Base-by-base conservation (phyloP, 2,888 invertebrate species). In the Drosophila imparisetae region DNA sequence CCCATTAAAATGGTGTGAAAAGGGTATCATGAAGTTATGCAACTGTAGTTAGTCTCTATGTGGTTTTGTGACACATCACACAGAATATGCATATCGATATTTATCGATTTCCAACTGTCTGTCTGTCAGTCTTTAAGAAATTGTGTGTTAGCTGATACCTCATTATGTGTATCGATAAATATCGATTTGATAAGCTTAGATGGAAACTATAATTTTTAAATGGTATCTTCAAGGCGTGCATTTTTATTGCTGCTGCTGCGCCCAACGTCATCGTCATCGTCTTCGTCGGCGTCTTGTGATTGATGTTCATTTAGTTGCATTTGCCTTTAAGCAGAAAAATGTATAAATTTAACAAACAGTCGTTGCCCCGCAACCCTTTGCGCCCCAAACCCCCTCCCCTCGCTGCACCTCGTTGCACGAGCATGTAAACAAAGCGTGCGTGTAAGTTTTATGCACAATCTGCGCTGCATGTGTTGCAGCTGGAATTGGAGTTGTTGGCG, bases 301-400 rank as follows among this genome's bases (percentile, higher is more conserved):
- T 89, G 89, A 89, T 89, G 91, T 90, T 91, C 84, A 90, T 89
- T 90, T 90, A 82, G 91, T 90, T 90, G 91, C 90, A 79, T 84
- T 83, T 83, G 82, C 84, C 86, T 90, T 89, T 90, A 90, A 87
- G 87, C 90, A 89, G 91, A 90, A 90, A 90, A 90, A 90, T 89
- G 90, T 83, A 87, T 88, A 90, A 89, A 88, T 88, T 90, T 88
- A 90, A 88, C 80, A 89, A 89, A 86, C 86, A 89, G 72, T 68
- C 66, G 68, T 65, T 60, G 59, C 64, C 40, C 45, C 57, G 49
- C 21, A 34, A 29, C 49, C 58, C 29, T 30, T 32, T 4, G 29
- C 27, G 32, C n/a, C 21, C 8, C 36, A 13, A 30, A 36, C 18
- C 32, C 64, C 53, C 7, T 21, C 18, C 34, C 4, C 29, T 8